phyloP scores from a whole-genome alignment of 2,888 invertebrate species.

The Trissolcus japonicus region DNA sequence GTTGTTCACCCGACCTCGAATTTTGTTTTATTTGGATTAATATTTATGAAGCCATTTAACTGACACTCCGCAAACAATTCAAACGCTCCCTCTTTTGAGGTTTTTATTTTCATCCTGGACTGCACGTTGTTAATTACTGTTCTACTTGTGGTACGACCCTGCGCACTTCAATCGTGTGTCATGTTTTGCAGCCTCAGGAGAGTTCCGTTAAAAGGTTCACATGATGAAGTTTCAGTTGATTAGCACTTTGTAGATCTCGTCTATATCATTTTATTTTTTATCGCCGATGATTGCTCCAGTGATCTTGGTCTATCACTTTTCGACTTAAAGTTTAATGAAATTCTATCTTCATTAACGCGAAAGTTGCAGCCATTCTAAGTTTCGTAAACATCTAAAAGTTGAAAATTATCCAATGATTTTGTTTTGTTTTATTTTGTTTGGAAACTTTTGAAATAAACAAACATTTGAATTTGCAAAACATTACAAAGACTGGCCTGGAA shows the following conservation, averaged over 20 bases:
- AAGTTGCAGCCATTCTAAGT: not conserved
- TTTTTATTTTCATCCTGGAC: conserved; percentile 6
- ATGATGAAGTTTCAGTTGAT: conserved; percentile 9
- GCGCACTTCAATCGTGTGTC: conserved; percentile 16
- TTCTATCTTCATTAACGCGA: not conserved
- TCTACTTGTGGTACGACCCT: conserved; percentile 5
- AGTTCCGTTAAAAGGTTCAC: conserved; percentile 7
- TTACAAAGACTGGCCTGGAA: too few relatives aligned
- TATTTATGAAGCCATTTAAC: conserved; percentile 1
- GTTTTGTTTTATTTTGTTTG: too few relatives aligned
- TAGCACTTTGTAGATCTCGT: not conserved
- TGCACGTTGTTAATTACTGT: conserved; percentile 16
- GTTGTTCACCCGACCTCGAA: conserved; percentile 2
- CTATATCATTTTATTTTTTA: too few relatives aligned
- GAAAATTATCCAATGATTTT: not conserved
- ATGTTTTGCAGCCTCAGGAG: conserved; percentile 11
- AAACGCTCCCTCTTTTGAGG: not conserved
- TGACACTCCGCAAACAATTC: not conserved
- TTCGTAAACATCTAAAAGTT: too few relatives aligned
- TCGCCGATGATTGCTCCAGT: too few relatives aligned
- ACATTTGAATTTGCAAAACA: too few relatives aligned
- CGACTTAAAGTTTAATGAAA: too few relatives aligned
- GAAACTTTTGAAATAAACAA: too few relatives aligned
- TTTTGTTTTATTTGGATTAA: not conserved
- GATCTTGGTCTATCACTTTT: too few relatives aligned